Conservation (phyloP, 2,888 invertebrate genomes). For the Caenorhabditis sp. region DNA sequence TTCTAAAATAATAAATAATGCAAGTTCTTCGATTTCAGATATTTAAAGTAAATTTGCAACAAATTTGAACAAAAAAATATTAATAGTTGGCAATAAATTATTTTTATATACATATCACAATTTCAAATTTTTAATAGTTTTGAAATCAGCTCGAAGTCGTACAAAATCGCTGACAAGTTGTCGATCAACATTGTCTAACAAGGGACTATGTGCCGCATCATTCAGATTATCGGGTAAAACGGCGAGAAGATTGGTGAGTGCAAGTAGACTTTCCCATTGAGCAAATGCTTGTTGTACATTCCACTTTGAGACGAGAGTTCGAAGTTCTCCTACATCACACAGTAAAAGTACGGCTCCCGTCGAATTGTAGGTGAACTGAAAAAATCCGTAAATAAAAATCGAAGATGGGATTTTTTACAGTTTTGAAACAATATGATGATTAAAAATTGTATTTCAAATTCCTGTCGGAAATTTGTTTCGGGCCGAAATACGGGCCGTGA, state of each 20-base stretch:
- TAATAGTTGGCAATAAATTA: background rate
- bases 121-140: constrained; percentile 34
- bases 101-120: constrained; percentile 6
- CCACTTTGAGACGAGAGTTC: constrained; percentile 43
- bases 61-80: no score
- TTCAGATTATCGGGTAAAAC: constrained; percentile 94
- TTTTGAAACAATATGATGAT: no score
- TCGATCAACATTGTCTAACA: constrained; percentile 79
- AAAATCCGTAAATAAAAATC: constrained; percentile 3
- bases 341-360: constrained; percentile 92
- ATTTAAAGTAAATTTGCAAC: background rate
- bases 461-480: no score
- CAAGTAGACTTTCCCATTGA: constrained; percentile 77
- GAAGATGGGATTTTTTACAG: no score
- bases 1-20: background rate
- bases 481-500: no score
- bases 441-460: no score
- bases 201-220: constrained; percentile 89
- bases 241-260: constrained; percentile 90
- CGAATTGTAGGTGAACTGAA: constrained; percentile 59
- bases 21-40: background rate
- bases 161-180: constrained; percentile 90
- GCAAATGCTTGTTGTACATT: constrained; percentile 27
- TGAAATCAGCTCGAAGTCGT: constrained; percentile 88
- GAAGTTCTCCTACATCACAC: constrained; percentile 96